These are phyloP conservation scores for Listrodromus nycthemerus DNA, from an alignment of 2,888 invertebrate genomes.

Conservation along the genomic window DNA sequence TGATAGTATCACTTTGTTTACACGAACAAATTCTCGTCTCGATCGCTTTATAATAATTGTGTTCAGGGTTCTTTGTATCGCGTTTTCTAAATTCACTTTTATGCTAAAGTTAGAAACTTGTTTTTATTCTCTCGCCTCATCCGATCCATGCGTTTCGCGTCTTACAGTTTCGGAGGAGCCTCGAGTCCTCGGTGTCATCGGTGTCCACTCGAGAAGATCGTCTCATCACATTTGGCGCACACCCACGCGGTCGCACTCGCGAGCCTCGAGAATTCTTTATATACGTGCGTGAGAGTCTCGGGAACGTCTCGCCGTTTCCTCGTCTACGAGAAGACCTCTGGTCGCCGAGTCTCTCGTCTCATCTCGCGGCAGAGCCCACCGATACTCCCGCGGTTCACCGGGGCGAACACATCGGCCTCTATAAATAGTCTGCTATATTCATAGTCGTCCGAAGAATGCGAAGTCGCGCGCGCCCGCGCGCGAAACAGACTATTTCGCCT, in stretches of 20 bases:
- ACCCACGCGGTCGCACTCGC: neutral
- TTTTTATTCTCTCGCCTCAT: neutral
- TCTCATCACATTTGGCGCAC: neutral
- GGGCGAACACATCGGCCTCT: conserved; percentile 56
- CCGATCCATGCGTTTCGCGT: neutral
- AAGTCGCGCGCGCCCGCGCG: conserved; percentile 46
- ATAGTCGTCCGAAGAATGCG: conserved; percentile 65
- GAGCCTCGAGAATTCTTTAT: neutral
- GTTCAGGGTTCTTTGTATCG: too few species aligned
- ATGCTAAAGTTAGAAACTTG: too few species aligned
- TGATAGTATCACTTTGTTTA: too few species aligned
- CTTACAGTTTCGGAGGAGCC: neutral
- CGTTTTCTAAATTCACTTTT: too few species aligned
- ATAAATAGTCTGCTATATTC: conserved; percentile 69
- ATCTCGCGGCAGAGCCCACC: neutral
- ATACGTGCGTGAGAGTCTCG: conserved; percentile 23
- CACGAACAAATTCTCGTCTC: too few species aligned
- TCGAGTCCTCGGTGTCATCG: conserved; percentile 12
- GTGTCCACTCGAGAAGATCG: conserved; percentile 19
- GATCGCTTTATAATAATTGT: too few species aligned
- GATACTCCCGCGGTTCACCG: conserved; percentile 13
- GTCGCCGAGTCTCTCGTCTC: conserved; percentile 5
- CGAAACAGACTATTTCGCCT: conserved; percentile 20
- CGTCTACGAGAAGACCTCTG: conserved; percentile 10
- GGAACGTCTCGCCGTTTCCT: conserved; percentile 28